These are phyloP conservation scores for Polyploca ridens DNA, from an alignment of 2,888 invertebrate genomes.

Conservation along the genomic window DNA sequence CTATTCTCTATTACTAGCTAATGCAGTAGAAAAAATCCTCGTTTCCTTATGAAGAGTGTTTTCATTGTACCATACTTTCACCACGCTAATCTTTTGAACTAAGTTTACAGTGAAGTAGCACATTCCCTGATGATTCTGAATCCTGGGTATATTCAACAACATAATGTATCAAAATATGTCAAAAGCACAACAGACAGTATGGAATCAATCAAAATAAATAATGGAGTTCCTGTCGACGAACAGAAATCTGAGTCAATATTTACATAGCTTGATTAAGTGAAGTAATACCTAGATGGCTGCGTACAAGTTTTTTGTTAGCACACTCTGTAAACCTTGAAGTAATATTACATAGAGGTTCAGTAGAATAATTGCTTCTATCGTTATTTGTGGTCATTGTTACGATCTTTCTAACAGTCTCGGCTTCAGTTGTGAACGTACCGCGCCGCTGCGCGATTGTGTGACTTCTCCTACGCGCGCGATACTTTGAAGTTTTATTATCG, in stretches of 20 bases:
- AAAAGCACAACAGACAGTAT: too few species aligned
- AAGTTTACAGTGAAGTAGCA: too few species aligned
- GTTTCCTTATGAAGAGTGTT: too few species aligned
- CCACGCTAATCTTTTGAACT: too few species aligned
- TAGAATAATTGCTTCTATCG: constrained; percentile 44
- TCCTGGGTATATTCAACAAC: too few species aligned
- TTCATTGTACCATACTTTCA: too few species aligned
- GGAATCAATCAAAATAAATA: too few species aligned
- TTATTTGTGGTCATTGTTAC: constrained; percentile 67
- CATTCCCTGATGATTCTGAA: too few species aligned
- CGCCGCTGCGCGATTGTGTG: constrained; percentile 55
- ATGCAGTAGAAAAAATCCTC: too few species aligned
- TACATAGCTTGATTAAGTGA: not conserved
- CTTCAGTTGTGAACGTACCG: constrained; percentile 63
- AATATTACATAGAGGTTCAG: constrained; percentile 35
- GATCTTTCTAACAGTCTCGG: constrained; percentile 65
- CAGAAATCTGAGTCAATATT: not conserved
- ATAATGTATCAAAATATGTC: too few species aligned
- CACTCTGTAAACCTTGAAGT: constrained; percentile 48
- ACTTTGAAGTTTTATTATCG: not conserved
- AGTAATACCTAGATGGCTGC: constrained; percentile 20
- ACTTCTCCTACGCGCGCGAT: constrained; percentile 14
- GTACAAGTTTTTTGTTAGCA: constrained; percentile 39
- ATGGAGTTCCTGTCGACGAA: not conserved
- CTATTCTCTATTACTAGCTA: too few species aligned